phyloP scores from a whole-genome alignment of 2,797 vertebrate genomes.

The Galago senegalensis region DNA sequence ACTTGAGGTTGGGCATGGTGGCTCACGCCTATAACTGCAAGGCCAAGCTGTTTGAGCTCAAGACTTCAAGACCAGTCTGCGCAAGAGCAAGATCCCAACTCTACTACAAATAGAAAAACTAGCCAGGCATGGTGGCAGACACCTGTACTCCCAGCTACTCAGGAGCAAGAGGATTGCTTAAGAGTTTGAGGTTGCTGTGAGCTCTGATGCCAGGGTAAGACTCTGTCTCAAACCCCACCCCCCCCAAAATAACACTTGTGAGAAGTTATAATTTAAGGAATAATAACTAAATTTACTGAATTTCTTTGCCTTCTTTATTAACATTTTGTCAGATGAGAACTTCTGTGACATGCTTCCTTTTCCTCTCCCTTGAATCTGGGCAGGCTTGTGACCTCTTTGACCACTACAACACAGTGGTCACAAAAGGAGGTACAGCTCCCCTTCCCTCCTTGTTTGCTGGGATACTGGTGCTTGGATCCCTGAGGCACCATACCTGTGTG shows the following conservation, averaged over 20 bases:
- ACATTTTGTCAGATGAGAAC: constrained; percentile 29
- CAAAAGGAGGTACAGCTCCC: neutral
- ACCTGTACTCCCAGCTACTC: no score
- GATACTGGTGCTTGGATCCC: neutral
- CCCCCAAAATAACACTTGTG: neutral
- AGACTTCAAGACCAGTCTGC: no score
- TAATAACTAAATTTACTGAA: constrained; percentile 52
- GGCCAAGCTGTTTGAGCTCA: no score
- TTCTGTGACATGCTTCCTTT: neutral
- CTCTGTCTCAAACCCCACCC: no score
- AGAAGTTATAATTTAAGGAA: constrained; percentile 42
- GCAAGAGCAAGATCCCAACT: no score
- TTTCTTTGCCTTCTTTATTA: constrained; percentile 56
- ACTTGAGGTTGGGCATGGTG: no score
- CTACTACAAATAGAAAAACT: no score
- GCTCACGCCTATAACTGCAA: no score
- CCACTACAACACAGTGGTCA: neutral
- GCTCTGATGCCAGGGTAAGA: no score
- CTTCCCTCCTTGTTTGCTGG: rapidly evolving
- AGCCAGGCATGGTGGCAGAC: no score
- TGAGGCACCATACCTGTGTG: neutral
- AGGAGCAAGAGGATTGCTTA: no score
- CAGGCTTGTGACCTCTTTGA: neutral
- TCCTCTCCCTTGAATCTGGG: neutral
- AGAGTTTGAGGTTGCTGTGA: no score